Base-by-base conservation (phyloP, 1,140 invertebrate species). In the Hylaeus volcanicus region DNA sequence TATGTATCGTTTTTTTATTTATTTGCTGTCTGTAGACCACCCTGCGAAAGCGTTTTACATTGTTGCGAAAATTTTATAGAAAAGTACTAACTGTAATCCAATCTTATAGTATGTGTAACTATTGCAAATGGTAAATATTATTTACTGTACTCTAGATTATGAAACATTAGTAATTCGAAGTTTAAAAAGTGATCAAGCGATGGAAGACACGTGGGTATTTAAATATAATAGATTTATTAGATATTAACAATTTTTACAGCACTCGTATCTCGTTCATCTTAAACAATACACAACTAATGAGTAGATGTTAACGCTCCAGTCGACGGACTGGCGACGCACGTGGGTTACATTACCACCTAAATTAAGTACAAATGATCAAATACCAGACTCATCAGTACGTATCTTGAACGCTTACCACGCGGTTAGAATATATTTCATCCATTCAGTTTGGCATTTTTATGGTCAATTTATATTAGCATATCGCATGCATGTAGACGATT, bases 201-300 rank as follows among this genome's bases (percentile, higher is more conserved):
- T 6, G 0, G 11, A 11, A 11, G n/a, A 64, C 45, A 61, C 26
- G n/a, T 61, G 12, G 58, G 74, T 88, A 88, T 80, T 83, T 89
- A 90, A 88, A 91, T 91, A 88, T 90, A 90, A 92, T 92, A 91
- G 91, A 92, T 89, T 89, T 89, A 90, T 89, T 92, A 90, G 81
- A 73, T 88, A 91, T 92, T 90, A 92, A 92, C 91, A 92, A 89
- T 88, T 90, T 90, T 89, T 91, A 88, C 89, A 89, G 84, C 84
- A 85, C 88, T 88, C 83, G 77, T 83, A 71, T 82, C 85, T 77
- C 79, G 58, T 79, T 84, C 64, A 43, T 72, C 87, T 91, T 90
- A 92, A 86, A 90, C 89, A 92, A 88, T 90, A 89, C 91, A 89
- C 88, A 91, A 89, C 89, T 89, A 90, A 26, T 77, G 66, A 89